Conservation (phyloP, 2,888 invertebrate species). For the Scrobipalpa costella region DNA sequence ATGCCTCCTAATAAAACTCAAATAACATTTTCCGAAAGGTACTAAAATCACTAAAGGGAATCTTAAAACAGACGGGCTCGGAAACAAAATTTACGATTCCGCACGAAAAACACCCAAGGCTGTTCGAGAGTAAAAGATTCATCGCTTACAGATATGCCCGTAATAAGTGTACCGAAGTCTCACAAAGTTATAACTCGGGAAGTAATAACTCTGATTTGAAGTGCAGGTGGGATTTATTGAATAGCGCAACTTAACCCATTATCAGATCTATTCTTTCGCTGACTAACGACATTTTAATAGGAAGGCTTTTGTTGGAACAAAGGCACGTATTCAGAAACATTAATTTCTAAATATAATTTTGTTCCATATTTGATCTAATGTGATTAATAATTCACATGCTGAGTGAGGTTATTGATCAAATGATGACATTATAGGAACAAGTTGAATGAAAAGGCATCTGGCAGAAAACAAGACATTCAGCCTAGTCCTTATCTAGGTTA, state of each 20-base stretch:
- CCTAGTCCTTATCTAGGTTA: slow-evolving; percentile 20
- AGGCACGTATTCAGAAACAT: slow-evolving; percentile 14
- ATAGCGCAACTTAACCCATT: slow-evolving; percentile 42
- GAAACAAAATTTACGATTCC: slow-evolving; percentile 34
- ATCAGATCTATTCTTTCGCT: slow-evolving; percentile 37
- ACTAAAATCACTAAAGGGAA: slow-evolving; percentile 32
- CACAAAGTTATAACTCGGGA: slow-evolving; percentile 25
- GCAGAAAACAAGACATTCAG: background rate
- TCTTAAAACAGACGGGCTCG: slow-evolving; percentile 31
- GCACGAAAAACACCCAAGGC: slow-evolving; percentile 34
- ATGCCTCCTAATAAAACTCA: slow-evolving; percentile 2
- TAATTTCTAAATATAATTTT: no score
- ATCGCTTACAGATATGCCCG: slow-evolving; percentile 20
- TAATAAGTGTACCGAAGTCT: slow-evolving; percentile 13
- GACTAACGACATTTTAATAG: slow-evolving; percentile 30
- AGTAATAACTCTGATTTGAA: slow-evolving; percentile 33
- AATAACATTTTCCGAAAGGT: slow-evolving; percentile 22
- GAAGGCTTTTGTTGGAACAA: slow-evolving; percentile 21
- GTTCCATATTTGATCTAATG: no score
- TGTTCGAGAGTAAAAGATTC: slow-evolving; percentile 21
- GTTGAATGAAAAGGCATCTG: background rate
- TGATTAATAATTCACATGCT: no score
- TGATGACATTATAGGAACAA: background rate
- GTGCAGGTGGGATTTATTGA: slow-evolving; percentile 38
- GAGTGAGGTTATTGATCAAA: background rate